Conservation (phyloP, 2,113 vertebrate species). For the Elephantulus edwardii region DNA sequence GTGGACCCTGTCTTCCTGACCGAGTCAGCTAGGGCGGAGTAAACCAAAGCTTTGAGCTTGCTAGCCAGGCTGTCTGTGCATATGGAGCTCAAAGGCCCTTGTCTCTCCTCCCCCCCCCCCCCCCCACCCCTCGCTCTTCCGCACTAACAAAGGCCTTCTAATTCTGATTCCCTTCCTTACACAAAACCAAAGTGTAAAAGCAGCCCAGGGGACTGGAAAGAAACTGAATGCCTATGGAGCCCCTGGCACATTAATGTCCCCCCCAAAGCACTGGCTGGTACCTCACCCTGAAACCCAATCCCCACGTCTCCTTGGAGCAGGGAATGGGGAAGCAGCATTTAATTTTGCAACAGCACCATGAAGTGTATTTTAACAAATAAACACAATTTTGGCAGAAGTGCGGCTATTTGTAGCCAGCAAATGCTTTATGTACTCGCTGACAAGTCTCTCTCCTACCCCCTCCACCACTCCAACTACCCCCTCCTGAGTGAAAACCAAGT, state of each 20-base stretch:
- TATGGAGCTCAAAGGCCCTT: not conserved
- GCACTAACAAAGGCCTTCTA: constrained; percentile 54
- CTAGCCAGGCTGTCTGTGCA: not conserved
- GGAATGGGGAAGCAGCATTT: not conserved
- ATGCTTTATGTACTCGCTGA: not conserved
- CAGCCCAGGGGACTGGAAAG: constrained; percentile 25
- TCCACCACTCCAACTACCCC: not conserved
- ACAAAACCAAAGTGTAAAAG: constrained; percentile 50
- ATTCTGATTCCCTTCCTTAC: constrained; percentile 39
- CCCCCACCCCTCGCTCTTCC: not conserved
- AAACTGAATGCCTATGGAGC: constrained; percentile 29
- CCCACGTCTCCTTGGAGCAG: not conserved
- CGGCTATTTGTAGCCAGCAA: not conserved
- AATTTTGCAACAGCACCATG: constrained; percentile 29
- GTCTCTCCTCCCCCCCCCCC: not conserved
- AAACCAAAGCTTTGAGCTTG: constrained; percentile 36
- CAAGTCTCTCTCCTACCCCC: not conserved
- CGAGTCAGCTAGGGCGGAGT: constrained; percentile 2
- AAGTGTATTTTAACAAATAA: constrained; percentile 58
- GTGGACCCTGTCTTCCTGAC: not conserved
- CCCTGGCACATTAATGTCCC: constrained; percentile 50
- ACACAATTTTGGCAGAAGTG: constrained; percentile 10
- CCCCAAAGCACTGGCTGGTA: constrained; percentile 13
- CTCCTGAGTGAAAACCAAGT: not conserved
- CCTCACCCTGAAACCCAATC: constrained; percentile 44